These are phyloP conservation scores for Neotoxoptera formosana DNA, from an alignment of 1,140 invertebrate species.

Conservation along the genomic window DNA sequence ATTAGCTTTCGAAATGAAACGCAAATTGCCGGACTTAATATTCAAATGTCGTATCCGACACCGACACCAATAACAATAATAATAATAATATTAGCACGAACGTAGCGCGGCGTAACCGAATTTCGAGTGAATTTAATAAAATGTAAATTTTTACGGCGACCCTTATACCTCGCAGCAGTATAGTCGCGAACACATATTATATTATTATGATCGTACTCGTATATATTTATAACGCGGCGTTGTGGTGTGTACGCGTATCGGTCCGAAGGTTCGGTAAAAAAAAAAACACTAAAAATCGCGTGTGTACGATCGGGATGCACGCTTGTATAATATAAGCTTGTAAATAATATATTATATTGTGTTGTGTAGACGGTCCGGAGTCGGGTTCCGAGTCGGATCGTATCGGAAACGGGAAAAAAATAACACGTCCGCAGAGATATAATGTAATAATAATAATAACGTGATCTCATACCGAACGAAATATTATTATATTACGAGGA, in stretches of 20 bases:
- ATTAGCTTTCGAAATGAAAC: not conserved
- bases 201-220: not conserved
- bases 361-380: no score
- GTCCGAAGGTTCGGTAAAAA: not conserved
- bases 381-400: no score
- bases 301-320: not conserved
- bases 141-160: not conserved
- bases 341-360: not conserved
- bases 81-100: not conserved
- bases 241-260: no score
- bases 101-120: not conserved
- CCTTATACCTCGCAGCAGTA: not conserved
- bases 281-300: not conserved
- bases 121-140: not conserved
- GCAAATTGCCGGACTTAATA: not conserved
- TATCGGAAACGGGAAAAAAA: no score
- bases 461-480: no score
- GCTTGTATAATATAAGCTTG: not conserved
- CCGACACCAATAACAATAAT: not conserved
- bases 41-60: not conserved
- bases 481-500: no score
- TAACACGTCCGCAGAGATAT: no score
- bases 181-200: not conserved
- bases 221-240: not conserved
- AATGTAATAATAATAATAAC: no score